Evolutionary conservation across 2,113 vertebrate genomes (phyloP).

Genomic region (Myrmecophaga tridactyla): DNA sequence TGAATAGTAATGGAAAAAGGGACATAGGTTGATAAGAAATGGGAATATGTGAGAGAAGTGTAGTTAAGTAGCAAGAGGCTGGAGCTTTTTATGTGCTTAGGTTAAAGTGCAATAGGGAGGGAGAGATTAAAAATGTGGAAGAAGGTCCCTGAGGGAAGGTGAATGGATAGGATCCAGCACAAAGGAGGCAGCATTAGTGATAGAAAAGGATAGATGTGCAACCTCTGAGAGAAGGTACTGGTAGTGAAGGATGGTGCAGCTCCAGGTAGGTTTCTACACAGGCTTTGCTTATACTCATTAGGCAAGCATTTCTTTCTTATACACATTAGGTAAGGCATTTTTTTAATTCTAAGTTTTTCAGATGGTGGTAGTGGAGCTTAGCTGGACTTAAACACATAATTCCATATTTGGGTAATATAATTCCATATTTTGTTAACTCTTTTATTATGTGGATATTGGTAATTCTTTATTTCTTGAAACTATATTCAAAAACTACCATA

Average conservation of each 20-base stretch:
- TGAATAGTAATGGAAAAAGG: not conserved
- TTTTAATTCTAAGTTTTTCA: not conserved
- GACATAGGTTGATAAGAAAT: not conserved
- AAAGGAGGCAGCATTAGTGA: not conserved
- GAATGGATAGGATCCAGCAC: too few relatives aligned
- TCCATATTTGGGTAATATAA: not conserved
- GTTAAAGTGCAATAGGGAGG: not conserved
- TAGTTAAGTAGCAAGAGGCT: not conserved
- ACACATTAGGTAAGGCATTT: too few relatives aligned
- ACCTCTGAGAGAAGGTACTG: not conserved
- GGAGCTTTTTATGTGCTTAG: not conserved
- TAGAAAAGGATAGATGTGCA: not conserved
- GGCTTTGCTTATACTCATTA: not conserved
- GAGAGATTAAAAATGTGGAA: not conserved
- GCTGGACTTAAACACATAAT: not conserved
- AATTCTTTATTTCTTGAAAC: not conserved
- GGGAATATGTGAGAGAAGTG: not conserved
- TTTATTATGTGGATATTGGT: not conserved
- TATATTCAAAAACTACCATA: not conserved
- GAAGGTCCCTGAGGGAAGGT: not conserved
- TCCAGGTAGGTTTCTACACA: not conserved
- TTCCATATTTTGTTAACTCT: not conserved
- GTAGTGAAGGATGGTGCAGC: not conserved
- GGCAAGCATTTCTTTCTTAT: not conserved
- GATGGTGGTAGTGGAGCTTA: not conserved